These are phyloP conservation scores for Zhuqinia jingwanae DNA, from an alignment of 2,888 invertebrate genomes.

Conservation along the genomic window DNA sequence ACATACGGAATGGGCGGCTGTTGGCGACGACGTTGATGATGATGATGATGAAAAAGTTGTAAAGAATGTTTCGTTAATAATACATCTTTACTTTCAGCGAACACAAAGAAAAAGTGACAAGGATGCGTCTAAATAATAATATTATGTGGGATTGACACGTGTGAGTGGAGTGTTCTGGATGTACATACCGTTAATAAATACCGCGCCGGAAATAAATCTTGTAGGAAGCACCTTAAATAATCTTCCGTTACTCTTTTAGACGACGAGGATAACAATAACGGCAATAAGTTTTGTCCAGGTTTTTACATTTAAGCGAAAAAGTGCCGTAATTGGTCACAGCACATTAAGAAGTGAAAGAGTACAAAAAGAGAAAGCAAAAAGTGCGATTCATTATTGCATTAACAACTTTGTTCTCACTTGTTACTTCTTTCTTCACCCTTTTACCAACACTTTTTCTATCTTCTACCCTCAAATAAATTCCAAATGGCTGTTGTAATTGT, in stretches of 20 bases:
- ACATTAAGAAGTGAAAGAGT: conserved; percentile 12
- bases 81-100: not conserved
- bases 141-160: too few species aligned
- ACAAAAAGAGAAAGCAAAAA: not conserved
- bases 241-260: too few species aligned
- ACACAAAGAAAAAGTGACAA: not conserved
- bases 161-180: too few species aligned
- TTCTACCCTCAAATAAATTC: not conserved
- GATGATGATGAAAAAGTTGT: too few species aligned
- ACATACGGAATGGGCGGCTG: not conserved
- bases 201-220: too few species aligned
- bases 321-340: not conserved
- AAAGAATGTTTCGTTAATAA: not conserved
- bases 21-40: too few species aligned
- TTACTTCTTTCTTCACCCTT: not conserved
- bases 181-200: too few species aligned
- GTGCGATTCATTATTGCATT: conserved; percentile 22
- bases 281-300: too few species aligned
- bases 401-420: conserved; percentile 31
- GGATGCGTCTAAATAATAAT: too few species aligned
- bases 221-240: too few species aligned
- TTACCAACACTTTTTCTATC: not conserved
- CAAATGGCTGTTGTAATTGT: not conserved
- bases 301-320: not conserved
- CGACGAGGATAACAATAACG: too few species aligned